Percentiles rank a stretch among this genome's conserved stretches.
Evolutionary conservation across 2,888 invertebrate species (phyloP).

Genomic region (Clivina fossor): DNA sequence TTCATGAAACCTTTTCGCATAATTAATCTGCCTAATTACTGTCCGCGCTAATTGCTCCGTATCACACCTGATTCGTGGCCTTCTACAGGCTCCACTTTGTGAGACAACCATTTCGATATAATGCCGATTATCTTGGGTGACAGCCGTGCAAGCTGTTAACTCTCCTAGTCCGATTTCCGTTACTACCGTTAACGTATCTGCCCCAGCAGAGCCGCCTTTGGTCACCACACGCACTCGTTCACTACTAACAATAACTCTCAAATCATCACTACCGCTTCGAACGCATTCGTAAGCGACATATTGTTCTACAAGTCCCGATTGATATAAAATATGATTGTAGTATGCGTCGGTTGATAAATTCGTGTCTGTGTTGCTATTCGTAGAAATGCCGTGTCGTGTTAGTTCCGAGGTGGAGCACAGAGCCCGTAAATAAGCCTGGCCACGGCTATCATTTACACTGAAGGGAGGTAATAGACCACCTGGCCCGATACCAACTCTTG

Average conservation of each 20-base stretch:
- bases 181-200: slow-evolving; percentile 22
- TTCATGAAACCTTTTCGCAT: slow-evolving; percentile 82
- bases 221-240: slow-evolving; percentile 73
- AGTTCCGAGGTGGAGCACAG: slow-evolving; percentile 47
- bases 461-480: slow-evolving; percentile 85
- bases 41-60: slow-evolving; percentile 68
- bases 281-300: slow-evolving; percentile 77
- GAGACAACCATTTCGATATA: slow-evolving; percentile 72
- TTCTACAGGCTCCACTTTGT: slow-evolving; percentile 59
- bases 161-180: slow-evolving; percentile 50
- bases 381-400: not conserved
- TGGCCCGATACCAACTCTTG: slow-evolving; percentile 70
- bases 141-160: slow-evolving; percentile 66
- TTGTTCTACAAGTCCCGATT: not conserved
- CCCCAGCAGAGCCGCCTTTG: slow-evolving; percentile 54
- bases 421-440: slow-evolving; percentile 72
- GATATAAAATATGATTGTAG: not conserved
- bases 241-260: slow-evolving; percentile 78
- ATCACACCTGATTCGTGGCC: slow-evolving; percentile 79
- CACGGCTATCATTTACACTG: slow-evolving; percentile 69
- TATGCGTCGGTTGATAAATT: not conserved
- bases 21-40: slow-evolving; percentile 81
- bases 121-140: slow-evolving; percentile 50
- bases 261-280: slow-evolving; percentile 70
- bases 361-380: not conserved